Base-by-base conservation (phyloP, 2,113 vertebrate genomes). In the Anguilla japonica region DNA sequence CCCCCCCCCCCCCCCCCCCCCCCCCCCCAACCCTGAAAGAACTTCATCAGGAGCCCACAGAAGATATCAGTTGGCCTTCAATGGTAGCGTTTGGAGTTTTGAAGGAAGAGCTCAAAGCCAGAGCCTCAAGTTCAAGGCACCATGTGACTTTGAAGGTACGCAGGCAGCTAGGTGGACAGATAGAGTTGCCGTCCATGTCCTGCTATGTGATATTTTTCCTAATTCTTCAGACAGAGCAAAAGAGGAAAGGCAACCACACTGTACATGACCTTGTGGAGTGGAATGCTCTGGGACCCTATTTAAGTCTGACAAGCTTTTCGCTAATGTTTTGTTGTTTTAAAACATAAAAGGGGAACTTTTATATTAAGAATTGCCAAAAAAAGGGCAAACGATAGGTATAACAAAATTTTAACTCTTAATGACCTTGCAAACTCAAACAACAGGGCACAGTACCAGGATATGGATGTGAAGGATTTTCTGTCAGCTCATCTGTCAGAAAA, bases 1-100 rank as follows among this genome's bases (percentile, higher is more conserved):
- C 34, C 0, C 34, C 34, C 34, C 34, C 34, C 1, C 34, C 0
- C 34, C 34, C 34, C 34, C 34, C 34, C 0, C 34, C 34, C 34
- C 34, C 34, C 0, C 34, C 34, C 34, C 34, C 34, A n/a, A 34
- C 88, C 86, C 67, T 41, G 20, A 79, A 84, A 78, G 7, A 82
- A 71, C 82, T 89, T 57, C 84, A 89, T 86, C 79, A 86, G 39
- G 71, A 50, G 75, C 60, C 41, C 22, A 40, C 39, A 83, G 82
- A 86, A 78, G 56, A 87, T 86, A 81, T 3, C 39, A 67, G 29
- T 82, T 90, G 88, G 84, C 87, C 87, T 88, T 82, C 67, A 84
- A 60, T 79, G 84, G 87, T 84, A 91, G 92, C 91, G 88, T 92
- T 93, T 92, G 89, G 81, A 83, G 84, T 89, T 89, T 81, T 84